Evolutionary conservation across 2,113 vertebrate genomes (phyloP).

Genomic region (Megaceryle maxima): DNA sequence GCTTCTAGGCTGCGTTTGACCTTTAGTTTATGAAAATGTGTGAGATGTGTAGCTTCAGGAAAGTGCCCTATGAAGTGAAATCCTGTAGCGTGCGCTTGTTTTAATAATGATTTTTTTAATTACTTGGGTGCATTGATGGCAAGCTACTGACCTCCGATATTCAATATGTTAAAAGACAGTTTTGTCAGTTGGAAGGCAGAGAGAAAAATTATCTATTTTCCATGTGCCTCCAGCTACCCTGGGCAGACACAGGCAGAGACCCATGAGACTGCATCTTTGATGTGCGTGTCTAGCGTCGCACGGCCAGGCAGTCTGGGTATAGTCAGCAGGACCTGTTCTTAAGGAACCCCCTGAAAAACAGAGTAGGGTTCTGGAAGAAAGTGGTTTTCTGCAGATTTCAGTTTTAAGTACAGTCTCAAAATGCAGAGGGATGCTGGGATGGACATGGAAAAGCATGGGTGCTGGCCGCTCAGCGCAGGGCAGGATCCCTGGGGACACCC

Average conservation of each 20-base stretch:
- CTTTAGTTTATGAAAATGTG: slow-evolving; percentile 12
- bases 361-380: not conserved
- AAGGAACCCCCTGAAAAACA: not conserved
- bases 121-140: slow-evolving; percentile 60
- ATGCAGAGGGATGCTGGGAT: not conserved
- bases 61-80: slow-evolving; percentile 15
- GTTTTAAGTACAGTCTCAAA: not conserved
- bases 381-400: not conserved
- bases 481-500: not conserved
- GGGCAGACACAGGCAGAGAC: not conserved
- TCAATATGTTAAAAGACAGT: slow-evolving; percentile 59
- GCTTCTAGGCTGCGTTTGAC: not conserved
- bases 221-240: slow-evolving; percentile 1
- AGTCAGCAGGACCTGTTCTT: not conserved
- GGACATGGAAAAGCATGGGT: rapidly evolving
- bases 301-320: not conserved
- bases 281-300: not conserved
- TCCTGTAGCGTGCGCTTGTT: slow-evolving; percentile 26
- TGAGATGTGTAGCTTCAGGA: slow-evolving; percentile 6
- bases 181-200: slow-evolving; percentile 53
- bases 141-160: slow-evolving; percentile 51
- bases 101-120: slow-evolving; percentile 66
- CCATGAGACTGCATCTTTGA: not conserved
- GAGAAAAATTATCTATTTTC: slow-evolving; percentile 48
- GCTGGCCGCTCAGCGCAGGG: not conserved